Conservation (phyloP, 2,797 vertebrate genomes). For the Pseudocheirus occidentalis region DNA sequence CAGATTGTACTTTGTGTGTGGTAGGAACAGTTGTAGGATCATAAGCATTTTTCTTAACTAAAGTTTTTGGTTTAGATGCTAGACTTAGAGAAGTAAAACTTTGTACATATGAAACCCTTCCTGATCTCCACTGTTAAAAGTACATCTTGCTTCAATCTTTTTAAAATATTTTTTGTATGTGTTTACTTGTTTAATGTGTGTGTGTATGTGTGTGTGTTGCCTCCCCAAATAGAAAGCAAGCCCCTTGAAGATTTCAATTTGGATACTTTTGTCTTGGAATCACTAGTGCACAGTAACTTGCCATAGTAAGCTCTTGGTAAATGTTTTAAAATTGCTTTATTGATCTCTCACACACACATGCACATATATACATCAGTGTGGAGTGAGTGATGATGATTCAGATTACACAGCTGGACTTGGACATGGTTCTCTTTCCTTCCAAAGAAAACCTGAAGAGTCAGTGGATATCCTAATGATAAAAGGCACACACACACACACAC, state of each 20-base stretch:
- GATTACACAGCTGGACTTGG: not conserved
- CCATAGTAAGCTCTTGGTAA: not conserved
- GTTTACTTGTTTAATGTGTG: not conserved
- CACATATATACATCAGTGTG: not conserved
- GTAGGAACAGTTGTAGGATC: too few species aligned
- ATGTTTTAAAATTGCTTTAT: not conserved
- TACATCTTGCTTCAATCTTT: not conserved
- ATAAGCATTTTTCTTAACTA: too few species aligned
- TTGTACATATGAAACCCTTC: not conserved
- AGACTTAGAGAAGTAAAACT: not conserved
- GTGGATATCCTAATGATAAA: not conserved
- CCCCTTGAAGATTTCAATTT: not conserved
- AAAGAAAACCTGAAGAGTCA: not conserved
- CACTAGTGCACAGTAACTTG: not conserved
- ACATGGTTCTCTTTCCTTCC: not conserved
- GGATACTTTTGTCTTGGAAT: not conserved
- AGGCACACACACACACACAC: not conserved
- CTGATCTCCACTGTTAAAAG: not conserved
- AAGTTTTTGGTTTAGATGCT: not conserved
- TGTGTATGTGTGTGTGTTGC: too few species aligned
- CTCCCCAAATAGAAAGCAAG: not conserved
- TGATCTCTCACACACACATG: not conserved
- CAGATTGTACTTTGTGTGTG: too few species aligned
- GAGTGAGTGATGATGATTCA: not conserved
- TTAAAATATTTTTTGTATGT: too few species aligned